These are phyloP conservation scores for Cyphomyrus discorhynchus DNA, from an alignment of 2,113 vertebrate species.

Conservation along the genomic window DNA sequence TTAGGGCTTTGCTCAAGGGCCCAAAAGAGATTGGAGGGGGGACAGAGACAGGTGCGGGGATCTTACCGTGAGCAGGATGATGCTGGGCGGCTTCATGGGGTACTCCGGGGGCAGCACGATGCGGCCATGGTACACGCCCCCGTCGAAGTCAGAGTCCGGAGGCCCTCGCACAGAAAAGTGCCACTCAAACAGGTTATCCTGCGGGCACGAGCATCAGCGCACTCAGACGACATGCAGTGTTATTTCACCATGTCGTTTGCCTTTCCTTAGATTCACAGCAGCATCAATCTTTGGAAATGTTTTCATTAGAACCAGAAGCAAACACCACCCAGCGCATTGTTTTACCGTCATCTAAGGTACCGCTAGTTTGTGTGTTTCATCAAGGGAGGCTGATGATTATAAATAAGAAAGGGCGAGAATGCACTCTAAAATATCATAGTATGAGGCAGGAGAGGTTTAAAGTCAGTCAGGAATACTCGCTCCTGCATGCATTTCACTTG, in stretches of 20 bases:
- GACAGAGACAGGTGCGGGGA: neutral
- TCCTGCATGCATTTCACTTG: neutral
- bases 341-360: neutral
- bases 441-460: neutral
- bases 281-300: neutral
- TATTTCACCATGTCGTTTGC: neutral
- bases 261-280: neutral
- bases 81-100: conserved; percentile 98
- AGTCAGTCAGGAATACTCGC: neutral
- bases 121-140: conserved; percentile 91
- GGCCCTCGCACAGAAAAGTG: conserved; percentile 96
- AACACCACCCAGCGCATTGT: neutral
- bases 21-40: neutral
- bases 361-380: neutral
- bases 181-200: conserved; percentile 99
- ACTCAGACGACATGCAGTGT: neutral
- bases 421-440: neutral
- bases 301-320: neutral
- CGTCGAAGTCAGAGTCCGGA: conserved; percentile 94
- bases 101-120: conserved; percentile 95
- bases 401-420: neutral
- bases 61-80: conserved; percentile 92
- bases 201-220: conserved; percentile 28
- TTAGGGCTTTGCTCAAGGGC: too few relatives aligned
- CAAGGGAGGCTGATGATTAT: neutral